phyloP scores from a whole-genome alignment of 2,113 vertebrate genomes.

The Rousettus leschenaultii region DNA sequence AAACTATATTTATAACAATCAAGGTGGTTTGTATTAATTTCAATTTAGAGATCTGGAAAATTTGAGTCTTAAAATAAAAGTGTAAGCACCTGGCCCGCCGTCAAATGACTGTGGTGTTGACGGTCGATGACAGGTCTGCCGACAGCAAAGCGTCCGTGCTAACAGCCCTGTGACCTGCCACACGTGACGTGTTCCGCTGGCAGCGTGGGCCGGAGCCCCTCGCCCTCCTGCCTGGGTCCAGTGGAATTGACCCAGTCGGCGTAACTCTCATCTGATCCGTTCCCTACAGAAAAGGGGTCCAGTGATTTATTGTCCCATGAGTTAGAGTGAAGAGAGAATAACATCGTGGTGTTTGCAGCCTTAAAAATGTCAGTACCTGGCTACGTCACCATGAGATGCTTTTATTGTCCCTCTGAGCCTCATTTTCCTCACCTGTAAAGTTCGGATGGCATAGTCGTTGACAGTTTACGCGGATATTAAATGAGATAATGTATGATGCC shows the following conservation, averaged over 20 bases:
- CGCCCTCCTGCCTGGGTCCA: rapidly evolving
- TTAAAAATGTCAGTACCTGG: neutral
- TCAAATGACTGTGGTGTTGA: too few relatives aligned
- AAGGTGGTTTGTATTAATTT: neutral
- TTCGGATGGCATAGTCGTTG: neutral
- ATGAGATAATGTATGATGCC: neutral
- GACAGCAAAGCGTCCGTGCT: rapidly evolving
- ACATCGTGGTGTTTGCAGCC: neutral
- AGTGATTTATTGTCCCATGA: neutral
- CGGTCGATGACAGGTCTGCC: rapidly evolving
- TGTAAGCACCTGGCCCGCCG: neutral
- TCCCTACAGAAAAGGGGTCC: neutral
- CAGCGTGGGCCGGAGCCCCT: rapidly evolving
- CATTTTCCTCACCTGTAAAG: neutral
- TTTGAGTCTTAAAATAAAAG: neutral
- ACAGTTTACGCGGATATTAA: neutral
- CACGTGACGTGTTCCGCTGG: rapidly evolving
- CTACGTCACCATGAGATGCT: neutral
- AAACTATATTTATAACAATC: neutral
- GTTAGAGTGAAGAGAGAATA: neutral
- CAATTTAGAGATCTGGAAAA: neutral
- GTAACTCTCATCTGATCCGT: neutral
- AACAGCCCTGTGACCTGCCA: rapidly evolving
- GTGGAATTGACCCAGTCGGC: rapidly evolving
- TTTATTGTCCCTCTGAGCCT: too few relatives aligned